A percentile compares a stretch with the other conserved stretches of the same genome.
Conservation (phyloP, 2,888 invertebrate species). For the Xestia sexstrigata region DNA sequence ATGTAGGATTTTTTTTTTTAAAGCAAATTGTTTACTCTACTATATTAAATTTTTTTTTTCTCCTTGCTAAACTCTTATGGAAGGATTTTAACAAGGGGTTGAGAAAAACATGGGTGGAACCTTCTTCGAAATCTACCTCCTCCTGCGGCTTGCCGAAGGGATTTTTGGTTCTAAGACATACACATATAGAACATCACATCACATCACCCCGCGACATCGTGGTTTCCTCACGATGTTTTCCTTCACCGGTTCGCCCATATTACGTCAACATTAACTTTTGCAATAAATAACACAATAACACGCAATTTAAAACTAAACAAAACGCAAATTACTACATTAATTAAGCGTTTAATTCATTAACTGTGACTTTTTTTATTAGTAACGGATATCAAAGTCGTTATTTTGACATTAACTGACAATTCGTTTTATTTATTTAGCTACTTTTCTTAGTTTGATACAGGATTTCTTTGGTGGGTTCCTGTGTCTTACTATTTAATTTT, state of each 20-base stretch:
- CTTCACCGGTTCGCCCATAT: neutral
- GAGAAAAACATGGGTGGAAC: too few species aligned
- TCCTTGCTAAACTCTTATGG: too few species aligned
- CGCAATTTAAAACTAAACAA: conserved; percentile 39
- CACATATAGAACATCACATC: too few species aligned
- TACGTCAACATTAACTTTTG: conserved; percentile 29
- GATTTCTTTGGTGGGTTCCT: conserved; percentile 14
- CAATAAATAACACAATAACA: conserved; percentile 57
- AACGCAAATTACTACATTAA: conserved; percentile 46
- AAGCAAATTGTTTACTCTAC: too few species aligned
- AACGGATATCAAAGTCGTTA: conserved; percentile 32
- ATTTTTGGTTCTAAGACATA: too few species aligned
- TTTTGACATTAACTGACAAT: conserved; percentile 37
- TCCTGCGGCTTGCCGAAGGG: too few species aligned
- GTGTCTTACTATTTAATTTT: neutral
- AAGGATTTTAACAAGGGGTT: too few species aligned
- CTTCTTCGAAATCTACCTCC: too few species aligned
- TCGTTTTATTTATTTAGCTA: conserved; percentile 24
- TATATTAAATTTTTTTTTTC: too few species aligned
- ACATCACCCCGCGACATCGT: too few species aligned
- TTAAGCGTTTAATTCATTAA: conserved; percentile 52
- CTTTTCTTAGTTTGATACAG: conserved; percentile 1
- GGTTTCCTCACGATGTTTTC: neutral
- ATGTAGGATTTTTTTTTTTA: too few species aligned
- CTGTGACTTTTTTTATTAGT: conserved; percentile 30